Evolutionary conservation across 2,888 invertebrate genomes (phyloP), one percentile per base, ranked within the genome.

Genomic region (Electrophaes corylata): DNA sequence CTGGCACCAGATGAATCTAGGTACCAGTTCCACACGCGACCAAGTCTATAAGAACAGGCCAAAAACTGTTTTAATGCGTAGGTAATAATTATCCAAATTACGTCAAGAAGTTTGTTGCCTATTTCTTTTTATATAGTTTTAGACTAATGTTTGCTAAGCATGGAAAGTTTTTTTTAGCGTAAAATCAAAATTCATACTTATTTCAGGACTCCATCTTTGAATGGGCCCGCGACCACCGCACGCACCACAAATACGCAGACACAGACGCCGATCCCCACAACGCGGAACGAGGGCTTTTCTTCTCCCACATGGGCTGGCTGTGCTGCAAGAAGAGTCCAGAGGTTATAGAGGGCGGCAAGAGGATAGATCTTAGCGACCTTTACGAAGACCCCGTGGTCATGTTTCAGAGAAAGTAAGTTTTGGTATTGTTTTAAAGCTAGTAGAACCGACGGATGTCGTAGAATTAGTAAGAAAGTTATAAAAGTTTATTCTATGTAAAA

Each of bases 281-380:
- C 74, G 94, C 96, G 0, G 94, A 93, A 45, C 92, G 98, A 51
- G 98, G 98, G 0, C 96, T 98, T 83, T 98, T 98, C 93, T 98
- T 97, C 90, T 95, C 98, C 0, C 98, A 98, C 81, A 96, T 98
- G 89, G 98, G 98, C 46, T 98, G 98, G 98, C 90, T 98, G 51
- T 92, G 98, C 86, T 92, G 95, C 68, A 95, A 94, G 73, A 98
- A 98, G 81, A 97, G 98, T 78, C 96, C 95, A 0, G 96, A 97
- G 72, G 97, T 98, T 26, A 94, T 94, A 40, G 92, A 85, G 40
- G 97, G 96, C 70, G 98, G 98, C 37, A 94, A 95, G 67, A 92
- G 93, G 20, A 93, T 98, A 19, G 97, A 98, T 76, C 93, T 98
- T 89, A 94, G 93, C 35, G 98, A 98, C 79, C 90, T 98, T 41